Evolutionary conservation across 2,113 vertebrate genomes (phyloP).

Genomic region (Vicugna pacos): DNA sequence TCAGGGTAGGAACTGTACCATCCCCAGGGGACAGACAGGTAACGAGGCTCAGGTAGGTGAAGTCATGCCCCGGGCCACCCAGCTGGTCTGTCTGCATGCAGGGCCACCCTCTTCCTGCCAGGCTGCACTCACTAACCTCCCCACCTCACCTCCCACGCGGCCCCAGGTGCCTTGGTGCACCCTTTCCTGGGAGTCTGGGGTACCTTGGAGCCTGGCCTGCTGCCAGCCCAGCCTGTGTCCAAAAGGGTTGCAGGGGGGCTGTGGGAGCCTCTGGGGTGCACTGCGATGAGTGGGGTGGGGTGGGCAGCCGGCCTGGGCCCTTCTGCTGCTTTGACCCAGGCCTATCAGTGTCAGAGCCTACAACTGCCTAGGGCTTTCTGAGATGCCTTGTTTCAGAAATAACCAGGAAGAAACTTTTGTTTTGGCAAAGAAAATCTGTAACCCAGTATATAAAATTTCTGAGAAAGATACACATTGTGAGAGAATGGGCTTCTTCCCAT

Average conservation of each 20-base stretch:
- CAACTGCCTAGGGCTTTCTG: neutral
- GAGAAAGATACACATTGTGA: neutral
- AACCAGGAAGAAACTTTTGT: neutral
- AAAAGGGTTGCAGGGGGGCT: neutral
- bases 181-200: neutral
- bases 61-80: neutral
- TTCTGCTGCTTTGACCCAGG: neutral
- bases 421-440: slow-evolving; percentile 32
- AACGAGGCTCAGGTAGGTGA: neutral
- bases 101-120: neutral
- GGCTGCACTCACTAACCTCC: neutral
- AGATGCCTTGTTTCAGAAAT: slow-evolving; percentile 27
- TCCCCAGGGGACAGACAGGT: neutral
- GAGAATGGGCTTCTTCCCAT: neutral
- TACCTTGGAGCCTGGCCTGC: neutral
- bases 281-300: rapidly evolving
- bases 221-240: neutral
- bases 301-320: neutral
- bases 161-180: rapidly evolving
- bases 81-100: no score
- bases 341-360: neutral
- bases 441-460: neutral
- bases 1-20: neutral
- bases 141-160: neutral
- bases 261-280: neutral